A percentile compares a stretch with the other conserved stretches of the same genome.
These are phyloP conservation scores for Anhinga rufa DNA, from an alignment of 2,113 vertebrate genomes.

Conservation along the genomic window DNA sequence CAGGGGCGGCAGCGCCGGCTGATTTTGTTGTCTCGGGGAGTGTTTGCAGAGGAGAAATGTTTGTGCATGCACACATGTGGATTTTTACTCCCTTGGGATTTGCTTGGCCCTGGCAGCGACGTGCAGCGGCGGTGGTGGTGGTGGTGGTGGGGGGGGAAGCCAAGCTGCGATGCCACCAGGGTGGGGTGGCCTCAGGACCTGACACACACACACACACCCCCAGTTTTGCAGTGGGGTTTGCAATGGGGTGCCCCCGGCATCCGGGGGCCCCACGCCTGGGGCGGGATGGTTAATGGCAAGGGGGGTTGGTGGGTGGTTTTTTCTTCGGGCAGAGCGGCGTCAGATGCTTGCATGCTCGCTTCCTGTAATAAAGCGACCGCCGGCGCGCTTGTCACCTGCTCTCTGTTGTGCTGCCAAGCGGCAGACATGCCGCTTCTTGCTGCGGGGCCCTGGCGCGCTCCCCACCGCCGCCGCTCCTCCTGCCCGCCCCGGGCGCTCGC, in stretches of 20 bases:
- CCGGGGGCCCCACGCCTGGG: background rate
- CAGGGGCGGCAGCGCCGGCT: background rate
- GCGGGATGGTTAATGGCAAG: background rate
- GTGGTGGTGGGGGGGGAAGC: no score
- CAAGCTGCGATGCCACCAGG: background rate
- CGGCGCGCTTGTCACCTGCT: constrained; percentile 59
- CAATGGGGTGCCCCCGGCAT: background rate
- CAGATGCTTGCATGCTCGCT: constrained; percentile 14
- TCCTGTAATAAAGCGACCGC: constrained; percentile 36
- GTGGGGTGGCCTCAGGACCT: background rate
- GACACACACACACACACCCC: no score
- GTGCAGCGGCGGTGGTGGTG: no score
- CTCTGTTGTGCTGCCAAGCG: constrained; percentile 32
- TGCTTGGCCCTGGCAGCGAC: background rate
- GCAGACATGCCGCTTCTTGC: constrained; percentile 56
- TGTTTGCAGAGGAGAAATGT: constrained; percentile 3
- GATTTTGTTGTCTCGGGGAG: background rate
- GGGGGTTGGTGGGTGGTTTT: no score
- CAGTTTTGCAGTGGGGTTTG: background rate
- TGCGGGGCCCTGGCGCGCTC: constrained; percentile 32
- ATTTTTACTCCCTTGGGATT: background rate
- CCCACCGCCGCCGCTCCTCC: background rate
- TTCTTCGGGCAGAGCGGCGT: background rate
- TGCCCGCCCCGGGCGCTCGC: constrained; percentile 2
- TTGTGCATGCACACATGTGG: background rate